Base-by-base conservation (phyloP, 1,140 invertebrate species). In the Drosophila cardini region DNA sequence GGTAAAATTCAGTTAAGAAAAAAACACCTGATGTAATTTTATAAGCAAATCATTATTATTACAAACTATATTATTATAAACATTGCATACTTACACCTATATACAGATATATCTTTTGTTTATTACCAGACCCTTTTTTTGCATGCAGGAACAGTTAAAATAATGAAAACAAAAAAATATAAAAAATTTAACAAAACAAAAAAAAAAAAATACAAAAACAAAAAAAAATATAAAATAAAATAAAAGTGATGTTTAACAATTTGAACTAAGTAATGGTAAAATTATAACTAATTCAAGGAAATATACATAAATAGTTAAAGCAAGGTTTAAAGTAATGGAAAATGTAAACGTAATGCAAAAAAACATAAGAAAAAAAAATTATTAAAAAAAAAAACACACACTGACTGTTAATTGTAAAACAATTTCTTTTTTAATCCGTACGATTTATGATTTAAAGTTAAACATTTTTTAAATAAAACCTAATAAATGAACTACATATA, bases 381-480 rank as follows among this genome's bases (percentile, higher is more conserved):
- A 76, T 75, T 75, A 78, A 82, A 77, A 76, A 65, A 72, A 78
- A 82, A 77, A 76, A 65, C 70, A 90, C 61, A 90, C 85, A 90
- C 90, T 91, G 90, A 91, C 90, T 91, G 90, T 91, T 91, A 91
- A 91, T 91, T 91, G 90, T 91, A 91, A 91, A 91, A 91, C 84
- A 91, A 91, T 90, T 91, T 91, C 73, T 86, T 91, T 91, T 87
- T 74, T 56, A 55, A 76, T 77, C 80, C 62, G 72, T 80, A 75
- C 55, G 56, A 74, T 55, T 72, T 87, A 84, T 84, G 78, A 84
- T 84, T 87, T 87, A 86, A 82, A 80, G 64, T 78, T 82, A 80
- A 77, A 71, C 30, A 32, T 57, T 77, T 84, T 78, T 76, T 77
- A 70, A 73, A 78, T 61, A 63, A 80, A 67, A 71, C 62, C 67